A percentile compares a stretch with the other conserved stretches of the same genome.
These are phyloP conservation scores for Ivindomyrus marchei DNA, from an alignment of 2,113 vertebrate genomes.

Conservation along the genomic window DNA sequence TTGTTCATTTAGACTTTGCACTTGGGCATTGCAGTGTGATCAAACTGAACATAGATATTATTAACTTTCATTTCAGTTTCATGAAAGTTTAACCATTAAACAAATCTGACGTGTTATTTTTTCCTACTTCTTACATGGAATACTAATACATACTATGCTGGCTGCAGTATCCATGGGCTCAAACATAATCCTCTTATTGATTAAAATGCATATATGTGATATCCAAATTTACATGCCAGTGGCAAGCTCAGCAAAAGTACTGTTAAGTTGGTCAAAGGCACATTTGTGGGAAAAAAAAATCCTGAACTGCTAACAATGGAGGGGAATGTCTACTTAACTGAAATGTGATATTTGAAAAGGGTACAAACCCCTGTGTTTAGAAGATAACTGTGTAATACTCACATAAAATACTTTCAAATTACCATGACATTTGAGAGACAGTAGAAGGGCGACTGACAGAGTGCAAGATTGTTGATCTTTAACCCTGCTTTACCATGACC, in stretches of 20 bases:
- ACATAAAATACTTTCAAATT: slow-evolving; percentile 34
- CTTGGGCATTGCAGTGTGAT: background rate
- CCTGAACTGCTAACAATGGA: background rate
- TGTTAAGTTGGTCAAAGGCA: background rate
- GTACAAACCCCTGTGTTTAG: background rate
- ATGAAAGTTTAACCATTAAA: background rate
- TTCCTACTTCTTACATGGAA: background rate
- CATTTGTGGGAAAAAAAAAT: background rate
- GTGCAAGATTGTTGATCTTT: slow-evolving; percentile 42
- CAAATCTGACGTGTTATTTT: background rate
- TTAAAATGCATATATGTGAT: background rate
- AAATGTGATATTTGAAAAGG: background rate
- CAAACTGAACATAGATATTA: background rate
- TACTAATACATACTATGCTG: background rate
- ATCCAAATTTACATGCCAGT: background rate
- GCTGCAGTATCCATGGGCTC: background rate
- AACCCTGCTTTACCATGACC: slow-evolving; percentile 30
- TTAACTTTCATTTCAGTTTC: background rate
- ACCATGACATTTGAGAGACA: slow-evolving; percentile 43
- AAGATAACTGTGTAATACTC: background rate
- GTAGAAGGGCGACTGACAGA: slow-evolving; percentile 39
- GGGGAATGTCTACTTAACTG: background rate
- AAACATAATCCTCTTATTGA: background rate
- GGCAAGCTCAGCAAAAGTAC: background rate
- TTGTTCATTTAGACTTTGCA: background rate